Evolutionary conservation across 2,797 vertebrate genomes (phyloP), one percentile per base, ranked within the genome.

Genomic region (Trematomus bernacchii): DNA sequence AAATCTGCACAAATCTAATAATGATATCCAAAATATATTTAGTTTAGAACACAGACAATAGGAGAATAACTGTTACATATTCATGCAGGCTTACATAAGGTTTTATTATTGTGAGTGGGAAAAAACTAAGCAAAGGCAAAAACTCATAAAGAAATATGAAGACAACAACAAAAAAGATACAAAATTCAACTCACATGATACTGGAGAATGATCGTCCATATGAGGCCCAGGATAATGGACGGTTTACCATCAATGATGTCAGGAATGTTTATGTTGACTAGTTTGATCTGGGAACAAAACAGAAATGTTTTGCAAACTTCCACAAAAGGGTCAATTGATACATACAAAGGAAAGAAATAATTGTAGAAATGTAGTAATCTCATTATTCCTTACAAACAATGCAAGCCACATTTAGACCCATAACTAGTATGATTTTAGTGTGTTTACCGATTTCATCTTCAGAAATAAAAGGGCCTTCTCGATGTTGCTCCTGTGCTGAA

Each of bases 141-240:
- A 60, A 54, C 40, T 15, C 30, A 30, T 30, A 37, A 6, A 9
- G 8, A 66, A 73, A 10, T 1, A 43, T 40, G 12, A 59, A 54
- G 21, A 3, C 52, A 2, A 21, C 14, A n/a, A 50, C 1, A 44
- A 47, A 2, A 48, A 48, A 1, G 27, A 5, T 4, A 33, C 18
- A 59, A 50, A 48, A 19, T 23, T 9, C 63, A 85, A 95, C 97
- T 96, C 87, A 99, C 98, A 47, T 99, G 97, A 87, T 99, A 98
- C 94, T 99, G 97, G 57, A 98, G 94, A 84, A 99, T 98, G 92
- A 99, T 96, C 50, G 95, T 97, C 98, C 98, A 99, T 88, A 99
- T 96, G 47, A 99, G 94, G 76, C 98, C 97, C 82, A 99, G 96
- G 89, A 99, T 96, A 90, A 99, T 98, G 85, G 97, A 98, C 48